A percentile compares a stretch with the other conserved stretches of the same genome.
These are phyloP conservation scores for Gerris lacustris DNA, from an alignment of 2,888 invertebrate genomes.

Conservation along the genomic window DNA sequence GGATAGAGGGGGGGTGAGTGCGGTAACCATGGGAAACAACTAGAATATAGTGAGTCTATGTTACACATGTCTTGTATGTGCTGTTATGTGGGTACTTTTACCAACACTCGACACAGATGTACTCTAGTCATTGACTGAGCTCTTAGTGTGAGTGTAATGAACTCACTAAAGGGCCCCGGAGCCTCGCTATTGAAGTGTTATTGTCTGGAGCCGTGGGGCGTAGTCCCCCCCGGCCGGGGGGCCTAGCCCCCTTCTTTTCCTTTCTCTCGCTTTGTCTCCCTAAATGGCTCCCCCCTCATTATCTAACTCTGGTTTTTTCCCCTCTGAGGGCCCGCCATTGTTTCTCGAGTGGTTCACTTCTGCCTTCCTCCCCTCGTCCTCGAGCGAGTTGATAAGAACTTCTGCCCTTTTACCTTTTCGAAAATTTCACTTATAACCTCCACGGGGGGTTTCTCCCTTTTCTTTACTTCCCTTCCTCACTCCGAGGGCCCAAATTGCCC, in stretches of 20 bases:
- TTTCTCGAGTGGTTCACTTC: not conserved
- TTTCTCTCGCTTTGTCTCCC: not conserved
- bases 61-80: too few species aligned
- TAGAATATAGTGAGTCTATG: too few species aligned
- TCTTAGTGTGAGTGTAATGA: not conserved
- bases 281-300: slow-evolving; percentile 2
- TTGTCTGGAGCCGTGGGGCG: not conserved
- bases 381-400: not conserved
- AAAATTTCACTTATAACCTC: not conserved
- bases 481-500: not conserved
- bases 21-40: too few species aligned
- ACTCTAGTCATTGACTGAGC: too few species aligned
- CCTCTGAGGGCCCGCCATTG: not conserved
- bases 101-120: too few species aligned
- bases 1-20: too few species aligned
- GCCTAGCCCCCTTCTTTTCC: not conserved
- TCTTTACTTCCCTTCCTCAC: not conserved
- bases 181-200: not conserved
- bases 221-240: too few species aligned
- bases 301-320: not conserved
- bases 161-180: not conserved
- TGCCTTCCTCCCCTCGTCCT: not conserved
- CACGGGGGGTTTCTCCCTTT: not conserved
- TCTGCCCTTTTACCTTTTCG: slow-evolving; percentile 3
- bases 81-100: too few species aligned